Percentiles rank a stretch among this genome's conserved stretches.
These are phyloP conservation scores for Mallotus villosus DNA, from an alignment of 2,797 vertebrate genomes.

Conservation along the genomic window DNA sequence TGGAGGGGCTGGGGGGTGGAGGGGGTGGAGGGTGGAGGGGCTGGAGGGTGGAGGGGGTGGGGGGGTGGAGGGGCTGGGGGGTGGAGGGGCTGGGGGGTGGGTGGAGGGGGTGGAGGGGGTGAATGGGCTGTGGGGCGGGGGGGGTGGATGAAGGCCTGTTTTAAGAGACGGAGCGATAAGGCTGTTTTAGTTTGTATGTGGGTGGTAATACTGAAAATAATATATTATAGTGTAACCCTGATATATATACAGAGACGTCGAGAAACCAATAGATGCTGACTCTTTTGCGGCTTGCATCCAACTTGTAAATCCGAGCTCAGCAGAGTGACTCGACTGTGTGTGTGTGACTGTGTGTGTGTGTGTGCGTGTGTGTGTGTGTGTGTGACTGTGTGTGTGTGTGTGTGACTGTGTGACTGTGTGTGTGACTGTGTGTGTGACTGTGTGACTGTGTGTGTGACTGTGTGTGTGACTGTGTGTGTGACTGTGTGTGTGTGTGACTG, in stretches of 20 bases:
- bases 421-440: too few relatives aligned
- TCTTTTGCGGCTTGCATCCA: too few relatives aligned
- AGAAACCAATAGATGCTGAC: too few relatives aligned
- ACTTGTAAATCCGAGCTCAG: too few relatives aligned
- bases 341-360: too few relatives aligned
- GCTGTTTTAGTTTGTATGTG: slow-evolving; percentile 8
- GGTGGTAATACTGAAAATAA: neutral
- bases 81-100: neutral
- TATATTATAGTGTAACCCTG: too few relatives aligned
- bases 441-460: slow-evolving; percentile 1
- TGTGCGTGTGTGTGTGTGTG: neutral
- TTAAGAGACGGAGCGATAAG: slow-evolving; percentile 20
- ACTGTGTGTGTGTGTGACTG: too few relatives aligned
- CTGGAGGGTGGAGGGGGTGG: neutral
- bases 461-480: neutral
- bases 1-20: neutral
- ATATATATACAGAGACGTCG: neutral
- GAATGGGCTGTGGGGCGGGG: neutral
- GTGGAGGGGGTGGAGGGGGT: slow-evolving; percentile 29
- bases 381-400: neutral
- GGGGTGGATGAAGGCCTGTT: neutral
- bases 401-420: too few relatives aligned
- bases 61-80: too few relatives aligned
- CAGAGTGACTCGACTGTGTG: too few relatives aligned
- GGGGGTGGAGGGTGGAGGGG: neutral